Base-by-base conservation (phyloP, 2,888 invertebrate genomes). In the Cactoblastis cactorum region DNA sequence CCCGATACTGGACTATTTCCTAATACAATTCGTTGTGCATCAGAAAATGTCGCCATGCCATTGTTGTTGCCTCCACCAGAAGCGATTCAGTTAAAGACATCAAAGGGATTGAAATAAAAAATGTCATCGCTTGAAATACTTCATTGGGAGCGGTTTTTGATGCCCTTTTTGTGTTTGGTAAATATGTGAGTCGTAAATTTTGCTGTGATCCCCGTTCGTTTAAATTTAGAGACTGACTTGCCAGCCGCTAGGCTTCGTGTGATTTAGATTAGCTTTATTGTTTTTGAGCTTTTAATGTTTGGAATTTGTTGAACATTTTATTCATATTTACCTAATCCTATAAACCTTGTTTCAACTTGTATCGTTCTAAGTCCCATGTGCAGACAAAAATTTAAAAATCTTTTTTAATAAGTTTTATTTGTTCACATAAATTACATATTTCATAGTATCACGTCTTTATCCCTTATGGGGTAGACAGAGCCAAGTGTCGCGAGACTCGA, bases 21-120 rank as follows among this genome's bases (percentile, higher is more conserved):
- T 69, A 61, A 67, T 64, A 62, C 65, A 67, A 75, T 76, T 71
- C 68, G 67, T 62, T 63, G 71, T 71, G 73, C 73, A 74, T 68
- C 69, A 71, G 64, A 64, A 69, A 74, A 71, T 64, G 66, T 71
- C 37, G 28, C 37, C 45, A 39, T 45, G 33, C 48, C 41, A 50
- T 50, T 50, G 53, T 53, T 48, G 46, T 17, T 18, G 47, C 50
- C 46, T 46, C 50, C 37, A 48, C 47, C 47, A 48, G 47, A 48
- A 48, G 37, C 37, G 15, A 48, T 48, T 38, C 24, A 38, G 37
- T 48, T 48, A 38, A 48, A 48, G 35, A 37, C 47, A 22, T 46
- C 47, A 48, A 48, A 48, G 47, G 1, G 22, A 35, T 48, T 37
- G 47, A 37, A 14, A 47, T 47, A 22, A 47, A 46, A 47, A 47